phyloP scores from a whole-genome alignment of 2,797 vertebrate species.

The Darevskia nairensis region DNA sequence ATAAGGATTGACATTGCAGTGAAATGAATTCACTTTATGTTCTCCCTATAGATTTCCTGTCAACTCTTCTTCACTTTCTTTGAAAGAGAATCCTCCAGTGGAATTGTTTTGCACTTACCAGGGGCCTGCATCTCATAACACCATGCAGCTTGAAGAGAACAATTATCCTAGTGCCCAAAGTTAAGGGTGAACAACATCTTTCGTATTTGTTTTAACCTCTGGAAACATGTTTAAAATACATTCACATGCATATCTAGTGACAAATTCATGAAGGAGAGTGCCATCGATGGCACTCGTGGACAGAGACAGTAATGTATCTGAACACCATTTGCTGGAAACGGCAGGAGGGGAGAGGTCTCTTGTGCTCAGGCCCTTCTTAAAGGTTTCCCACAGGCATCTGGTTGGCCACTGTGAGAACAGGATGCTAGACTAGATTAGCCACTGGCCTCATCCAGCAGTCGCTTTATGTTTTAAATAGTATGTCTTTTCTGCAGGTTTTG shows the following conservation, averaged over 20 bases:
- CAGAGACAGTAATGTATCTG: no score
- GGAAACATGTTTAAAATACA: fast-evolving
- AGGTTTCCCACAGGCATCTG: no score
- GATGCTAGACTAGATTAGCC: no score
- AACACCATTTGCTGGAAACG: no score
- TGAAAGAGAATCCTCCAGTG: not conserved
- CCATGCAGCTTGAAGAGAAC: not conserved
- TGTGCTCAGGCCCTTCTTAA: no score
- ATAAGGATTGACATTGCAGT: not conserved
- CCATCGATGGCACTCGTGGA: no score
- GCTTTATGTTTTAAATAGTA: not conserved
- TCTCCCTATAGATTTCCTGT: not conserved
- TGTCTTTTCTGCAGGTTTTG: not conserved
- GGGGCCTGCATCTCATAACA: not conserved
- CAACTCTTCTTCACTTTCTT: not conserved
- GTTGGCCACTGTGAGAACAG: no score
- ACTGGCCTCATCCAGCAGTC: no score
- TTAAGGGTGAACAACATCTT: not conserved
- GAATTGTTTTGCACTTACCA: not conserved
- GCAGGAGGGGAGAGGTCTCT: no score
- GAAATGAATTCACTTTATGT: constrained; percentile 7
- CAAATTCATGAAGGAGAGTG: no score
- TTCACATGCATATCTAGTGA: not conserved
- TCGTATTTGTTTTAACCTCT: not conserved
- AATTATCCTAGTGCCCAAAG: not conserved